Percentiles rank a stretch among this genome's conserved stretches.
phyloP scores from a whole-genome alignment of 2,113 vertebrate genomes.

The Pelecanoides urinatrix region DNA sequence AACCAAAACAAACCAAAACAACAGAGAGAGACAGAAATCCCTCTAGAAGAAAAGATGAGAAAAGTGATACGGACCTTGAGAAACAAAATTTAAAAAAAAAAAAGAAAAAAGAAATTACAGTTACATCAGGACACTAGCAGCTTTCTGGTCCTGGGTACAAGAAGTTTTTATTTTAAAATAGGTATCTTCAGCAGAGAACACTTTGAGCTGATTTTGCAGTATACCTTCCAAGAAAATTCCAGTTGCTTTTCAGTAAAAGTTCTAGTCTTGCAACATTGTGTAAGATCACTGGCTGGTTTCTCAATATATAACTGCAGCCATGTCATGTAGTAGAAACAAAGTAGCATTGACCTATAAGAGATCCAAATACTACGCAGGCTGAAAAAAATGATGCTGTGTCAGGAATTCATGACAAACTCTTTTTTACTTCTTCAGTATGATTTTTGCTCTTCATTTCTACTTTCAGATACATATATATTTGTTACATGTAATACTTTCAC shows the following conservation, averaged over 20 bases:
- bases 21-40: background rate
- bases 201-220: background rate
- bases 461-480: background rate
- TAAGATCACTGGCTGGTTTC: background rate
- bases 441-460: background rate
- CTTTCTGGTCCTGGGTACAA: background rate
- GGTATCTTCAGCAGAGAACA: background rate
- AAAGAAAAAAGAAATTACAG: background rate
- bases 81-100: background rate
- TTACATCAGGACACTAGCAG: background rate
- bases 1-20: background rate
- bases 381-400: background rate
- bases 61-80: background rate
- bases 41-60: background rate
- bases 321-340: background rate
- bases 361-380: background rate
- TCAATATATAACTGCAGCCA: background rate
- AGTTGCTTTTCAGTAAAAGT: background rate
- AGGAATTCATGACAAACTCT: background rate
- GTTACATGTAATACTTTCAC: background rate
- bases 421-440: background rate
- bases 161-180: background rate
- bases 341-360: background rate
- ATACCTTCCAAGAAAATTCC: background rate
- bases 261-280: background rate